phyloP scores from a whole-genome alignment of 92 coral and sea anemone species.

The Parazoanthus atlanticus region DNA sequence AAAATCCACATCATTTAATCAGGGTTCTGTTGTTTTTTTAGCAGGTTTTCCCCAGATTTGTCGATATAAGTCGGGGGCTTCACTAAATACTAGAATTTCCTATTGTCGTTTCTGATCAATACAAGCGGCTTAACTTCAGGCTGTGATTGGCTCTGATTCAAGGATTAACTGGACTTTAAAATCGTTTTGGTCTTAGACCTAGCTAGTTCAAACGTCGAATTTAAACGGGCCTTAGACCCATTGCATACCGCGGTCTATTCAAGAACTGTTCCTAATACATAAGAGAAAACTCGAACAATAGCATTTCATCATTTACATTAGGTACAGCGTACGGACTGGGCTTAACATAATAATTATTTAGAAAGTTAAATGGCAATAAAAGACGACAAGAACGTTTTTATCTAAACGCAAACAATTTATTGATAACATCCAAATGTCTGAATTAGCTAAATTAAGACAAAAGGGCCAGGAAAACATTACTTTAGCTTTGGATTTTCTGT shows the following conservation, averaged over 20 bases:
- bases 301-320: neutral
- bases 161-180: neutral
- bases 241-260: neutral
- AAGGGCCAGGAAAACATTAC: too few species aligned
- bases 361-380: neutral
- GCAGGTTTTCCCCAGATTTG: neutral
- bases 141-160: neutral
- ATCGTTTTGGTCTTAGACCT: neutral
- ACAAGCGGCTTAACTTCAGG: too few species aligned
- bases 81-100: too few species aligned
- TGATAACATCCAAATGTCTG: too few species aligned
- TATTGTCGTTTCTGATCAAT: neutral
- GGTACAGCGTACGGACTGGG: neutral
- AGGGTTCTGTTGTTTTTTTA: too few species aligned
- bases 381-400: too few species aligned
- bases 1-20: too few species aligned
- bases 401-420: too few species aligned
- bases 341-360: neutral
- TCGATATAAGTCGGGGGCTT: too few species aligned
- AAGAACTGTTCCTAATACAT: too few species aligned
- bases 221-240: constrained; percentile 21
- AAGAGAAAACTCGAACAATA: neutral
- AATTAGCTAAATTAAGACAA: too few species aligned
- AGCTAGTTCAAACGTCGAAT: neutral
- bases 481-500: too few species aligned